A percentile compares a stretch with the other conserved stretches of the same genome.
Evolutionary conservation across 2,113 vertebrate genomes (phyloP).

Genomic region (Embiotoca jacksoni): DNA sequence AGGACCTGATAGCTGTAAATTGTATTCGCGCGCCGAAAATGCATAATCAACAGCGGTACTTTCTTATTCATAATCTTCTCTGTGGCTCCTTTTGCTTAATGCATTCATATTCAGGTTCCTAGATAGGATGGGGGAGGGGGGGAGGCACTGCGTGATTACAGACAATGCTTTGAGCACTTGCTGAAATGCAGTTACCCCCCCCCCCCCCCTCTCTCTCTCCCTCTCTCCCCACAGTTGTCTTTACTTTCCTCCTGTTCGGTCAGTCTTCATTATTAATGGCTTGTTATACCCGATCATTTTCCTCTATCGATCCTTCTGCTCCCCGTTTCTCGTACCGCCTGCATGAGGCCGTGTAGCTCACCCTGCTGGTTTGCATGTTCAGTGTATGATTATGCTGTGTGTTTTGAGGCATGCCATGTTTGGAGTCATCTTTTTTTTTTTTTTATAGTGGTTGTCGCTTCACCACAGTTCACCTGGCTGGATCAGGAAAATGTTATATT

Average conservation of each 20-base stretch:
- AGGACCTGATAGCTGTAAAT: conserved; percentile 77
- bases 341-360: conserved; percentile 1
- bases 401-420: conserved; percentile 49
- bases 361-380: conserved; percentile 36
- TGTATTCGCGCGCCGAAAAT: conserved; percentile 70
- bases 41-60: conserved; percentile 77
- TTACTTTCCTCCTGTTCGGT: conserved; percentile 55
- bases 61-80: conserved; percentile 79
- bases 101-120: conserved; percentile 69
- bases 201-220: conserved; percentile 1
- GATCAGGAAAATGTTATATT: conserved; percentile 76
- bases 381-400: conserved; percentile 39
- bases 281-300: conserved; percentile 37
- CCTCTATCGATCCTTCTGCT: conserved; percentile 3
- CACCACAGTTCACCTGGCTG: conserved; percentile 68
- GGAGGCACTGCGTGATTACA: conserved; percentile 52
- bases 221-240: conserved; percentile 30
- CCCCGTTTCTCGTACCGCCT: conserved; percentile 5
- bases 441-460: conserved; percentile 47
- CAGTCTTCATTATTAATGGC: conserved; percentile 59
- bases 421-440: conserved; percentile 31
- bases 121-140: conserved; percentile 18
- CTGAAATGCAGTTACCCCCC: conserved; percentile 40
- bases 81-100: conserved; percentile 66
- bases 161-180: conserved; percentile 42